These are phyloP conservation scores for Melieria crassipennis DNA, from an alignment of 2,888 invertebrate species.

Conservation along the genomic window DNA sequence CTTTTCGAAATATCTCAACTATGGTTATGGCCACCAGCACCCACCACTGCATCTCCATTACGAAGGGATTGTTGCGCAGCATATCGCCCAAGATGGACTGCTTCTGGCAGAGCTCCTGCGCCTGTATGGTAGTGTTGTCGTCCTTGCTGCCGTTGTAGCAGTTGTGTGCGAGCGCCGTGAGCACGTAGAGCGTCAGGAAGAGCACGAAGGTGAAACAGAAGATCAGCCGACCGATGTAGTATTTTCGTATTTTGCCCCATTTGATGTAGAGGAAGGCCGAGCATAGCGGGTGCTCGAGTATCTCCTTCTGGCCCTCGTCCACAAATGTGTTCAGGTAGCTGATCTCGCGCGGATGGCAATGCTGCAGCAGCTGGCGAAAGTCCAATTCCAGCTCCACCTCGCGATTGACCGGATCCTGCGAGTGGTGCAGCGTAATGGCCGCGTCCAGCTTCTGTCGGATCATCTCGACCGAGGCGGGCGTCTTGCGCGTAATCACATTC, in stretches of 20 bases:
- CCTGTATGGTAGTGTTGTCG: conserved; percentile 77
- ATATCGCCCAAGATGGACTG: conserved; percentile 81
- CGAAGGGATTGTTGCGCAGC: conserved; percentile 77
- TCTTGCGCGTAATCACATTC: conserved; percentile 86
- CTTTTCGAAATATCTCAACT: conserved; percentile 82
- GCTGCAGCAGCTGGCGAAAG: conserved; percentile 83
- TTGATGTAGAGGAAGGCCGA: conserved; percentile 88
- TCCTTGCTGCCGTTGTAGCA: conserved; percentile 85
- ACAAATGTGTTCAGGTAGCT: conserved; percentile 88
- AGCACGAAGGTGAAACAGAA: conserved; percentile 83
- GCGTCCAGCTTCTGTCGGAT: conserved; percentile 84
- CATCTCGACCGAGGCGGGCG: conserved; percentile 85
- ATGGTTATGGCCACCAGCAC: conserved; percentile 80
- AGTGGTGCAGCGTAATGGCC: conserved; percentile 81
- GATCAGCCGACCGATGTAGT: conserved; percentile 81
- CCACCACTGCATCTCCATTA: conserved; percentile 87
- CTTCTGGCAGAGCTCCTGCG: conserved; percentile 80
- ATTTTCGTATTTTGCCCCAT: conserved; percentile 90
- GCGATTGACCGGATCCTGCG: conserved; percentile 79
- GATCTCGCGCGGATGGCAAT: conserved; percentile 85
- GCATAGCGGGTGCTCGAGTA: conserved; percentile 85
- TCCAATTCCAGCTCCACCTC: conserved; percentile 85
- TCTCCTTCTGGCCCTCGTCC: conserved; percentile 88
- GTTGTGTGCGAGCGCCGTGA: conserved; percentile 84
- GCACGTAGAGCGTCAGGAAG: conserved; percentile 82